Evolutionary conservation across 1,140 invertebrate genomes (phyloP), one percentile per base, ranked within the genome.

Genomic region (Euglossa dilemma): DNA sequence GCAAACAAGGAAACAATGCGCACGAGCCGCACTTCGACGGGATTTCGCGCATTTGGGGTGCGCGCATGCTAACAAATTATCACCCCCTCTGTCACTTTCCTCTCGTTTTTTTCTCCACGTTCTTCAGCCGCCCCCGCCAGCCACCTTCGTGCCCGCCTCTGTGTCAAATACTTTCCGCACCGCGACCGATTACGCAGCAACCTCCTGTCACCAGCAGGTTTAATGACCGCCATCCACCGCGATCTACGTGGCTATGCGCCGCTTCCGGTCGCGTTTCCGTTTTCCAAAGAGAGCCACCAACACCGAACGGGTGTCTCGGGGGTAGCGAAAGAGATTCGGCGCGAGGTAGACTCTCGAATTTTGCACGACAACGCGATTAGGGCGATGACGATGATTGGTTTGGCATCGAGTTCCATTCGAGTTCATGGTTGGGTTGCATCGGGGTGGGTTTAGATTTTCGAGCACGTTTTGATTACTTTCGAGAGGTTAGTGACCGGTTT

Each of bases 1-100:
- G 93, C 92, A 94, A 94, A 94, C 93, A 94, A 94, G 92, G 91
- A 94, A 93, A 94, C 93, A 94, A 93, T 94, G 92, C 92, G 88
- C 84, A 85, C 88, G 89, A 87, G 88, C 83, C 90, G 89, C 89
- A 92, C 92, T 92, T 91, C 85, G 87, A 90, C 90, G 90, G 89
- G 92, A 93, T 93, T 93, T 93, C 90, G 91, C 92, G 93, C 92
- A 93, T 93, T 93, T 93, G 76, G 92, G 90, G 90, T 91, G 89
- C 90, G 89, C 89, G 85, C 92, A 91, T 86, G 89, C 88, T 90
- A 93, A 92, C 91, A 93, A 93, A 93, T 93, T 93, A 93, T 93
- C 93, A 88, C 90, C 90, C 90, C 72, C 56, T 50, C 61, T 63
- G 81, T 83, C 81, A 70, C 66, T 83, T 83, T 78, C 57, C 69